Conservation (phyloP, 1,140 invertebrate species). For the Dendroctonus valens region DNA sequence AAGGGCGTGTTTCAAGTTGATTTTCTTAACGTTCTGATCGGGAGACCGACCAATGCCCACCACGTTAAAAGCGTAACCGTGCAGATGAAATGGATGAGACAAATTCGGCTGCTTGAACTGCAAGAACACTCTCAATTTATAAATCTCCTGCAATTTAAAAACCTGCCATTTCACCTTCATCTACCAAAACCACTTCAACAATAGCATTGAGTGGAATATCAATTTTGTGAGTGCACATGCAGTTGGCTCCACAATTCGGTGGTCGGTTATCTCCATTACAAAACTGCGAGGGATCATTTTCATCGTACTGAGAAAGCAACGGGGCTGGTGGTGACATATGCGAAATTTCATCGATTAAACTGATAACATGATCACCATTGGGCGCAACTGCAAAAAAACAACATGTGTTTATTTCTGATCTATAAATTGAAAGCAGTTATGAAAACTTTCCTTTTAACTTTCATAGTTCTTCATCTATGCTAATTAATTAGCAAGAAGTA, state of each 20-base stretch:
- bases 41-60: constrained; percentile 86
- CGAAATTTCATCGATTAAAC: constrained; percentile 76
- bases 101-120: constrained; percentile 85
- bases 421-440: too few relatives aligned
- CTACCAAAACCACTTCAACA: constrained; percentile 78
- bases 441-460: too few relatives aligned
- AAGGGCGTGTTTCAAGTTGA: constrained; percentile 82
- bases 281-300: constrained; percentile 71
- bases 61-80: constrained; percentile 85
- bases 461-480: too few relatives aligned
- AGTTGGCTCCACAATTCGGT: constrained; percentile 68
- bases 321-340: constrained; percentile 72
- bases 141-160: background rate
- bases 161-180: constrained; percentile 65
- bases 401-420: too few relatives aligned
- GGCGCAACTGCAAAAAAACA: constrained; percentile 62
- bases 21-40: constrained; percentile 80
- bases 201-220: constrained; percentile 76
- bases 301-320: constrained; percentile 72
- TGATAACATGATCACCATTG: constrained; percentile 71
- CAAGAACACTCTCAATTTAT: constrained; percentile 14
- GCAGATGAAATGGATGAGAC: constrained; percentile 89
- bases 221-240: constrained; percentile 79
- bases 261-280: constrained; percentile 77
- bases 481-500: too few relatives aligned